phyloP scores from a whole-genome alignment of 2,113 vertebrate species.

The Dolichotis patagonum region DNA sequence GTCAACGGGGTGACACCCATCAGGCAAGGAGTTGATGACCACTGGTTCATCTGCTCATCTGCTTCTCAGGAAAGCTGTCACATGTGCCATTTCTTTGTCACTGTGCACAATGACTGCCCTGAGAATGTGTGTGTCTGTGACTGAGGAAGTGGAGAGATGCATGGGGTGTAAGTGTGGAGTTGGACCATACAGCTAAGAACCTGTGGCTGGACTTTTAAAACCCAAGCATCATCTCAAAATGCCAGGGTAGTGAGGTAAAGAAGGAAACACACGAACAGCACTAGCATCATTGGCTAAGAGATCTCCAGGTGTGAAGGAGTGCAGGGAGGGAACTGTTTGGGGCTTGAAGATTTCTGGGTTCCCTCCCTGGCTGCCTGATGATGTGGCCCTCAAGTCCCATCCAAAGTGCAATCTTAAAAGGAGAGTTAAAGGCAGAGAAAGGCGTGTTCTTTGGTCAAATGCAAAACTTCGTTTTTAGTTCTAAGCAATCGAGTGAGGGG shows the following conservation, averaged over 20 bases:
- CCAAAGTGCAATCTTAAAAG: neutral
- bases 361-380: neutral
- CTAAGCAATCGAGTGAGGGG: conserved; percentile 23
- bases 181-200: neutral
- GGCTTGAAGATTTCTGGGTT: neutral
- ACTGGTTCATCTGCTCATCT: neutral
- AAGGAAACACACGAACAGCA: fast-evolving
- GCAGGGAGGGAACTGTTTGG: neutral
- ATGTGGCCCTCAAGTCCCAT: neutral
- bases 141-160: neutral
- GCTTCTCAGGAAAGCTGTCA: neutral
- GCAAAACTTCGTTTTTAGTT: conserved; percentile 40
- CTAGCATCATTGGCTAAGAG: neutral
- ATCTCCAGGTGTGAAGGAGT: neutral
- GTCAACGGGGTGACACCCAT: neutral
- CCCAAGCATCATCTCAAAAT: neutral
- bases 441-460: neutral
- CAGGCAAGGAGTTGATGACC: neutral
- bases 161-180: neutral
- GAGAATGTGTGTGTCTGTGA: neutral
- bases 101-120: too few relatives aligned
- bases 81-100: fast-evolving
- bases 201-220: neutral
- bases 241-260: neutral
- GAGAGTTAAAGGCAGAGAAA: neutral